A percentile compares a stretch with the other conserved stretches of the same genome.
Conservation (phyloP, 2,888 invertebrate species). For the Willowsia nigromaculata region DNA sequence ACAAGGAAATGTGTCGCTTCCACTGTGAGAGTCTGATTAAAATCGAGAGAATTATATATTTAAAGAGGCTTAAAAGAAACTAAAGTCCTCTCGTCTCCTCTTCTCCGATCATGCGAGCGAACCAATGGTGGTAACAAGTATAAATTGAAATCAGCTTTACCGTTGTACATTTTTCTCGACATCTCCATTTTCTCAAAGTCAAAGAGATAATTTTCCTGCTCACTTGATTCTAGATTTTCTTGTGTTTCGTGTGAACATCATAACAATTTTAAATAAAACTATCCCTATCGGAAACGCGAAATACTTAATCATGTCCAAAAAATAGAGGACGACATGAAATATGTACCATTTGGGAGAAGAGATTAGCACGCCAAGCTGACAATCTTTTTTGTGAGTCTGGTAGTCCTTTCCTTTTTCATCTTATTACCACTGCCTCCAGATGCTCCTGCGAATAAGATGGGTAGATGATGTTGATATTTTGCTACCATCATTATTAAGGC, state of each 20-base stretch:
- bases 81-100: not conserved
- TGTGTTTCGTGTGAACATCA: not conserved
- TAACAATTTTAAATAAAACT: not conserved
- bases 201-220: not conserved
- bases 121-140: not conserved
- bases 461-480: not conserved
- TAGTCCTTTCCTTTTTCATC: constrained; percentile 57
- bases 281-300: constrained; percentile 20
- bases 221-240: not conserved
- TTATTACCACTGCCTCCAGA: constrained; percentile 55
- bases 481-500: not conserved
- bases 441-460: not conserved
- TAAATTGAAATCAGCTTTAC: constrained; percentile 3
- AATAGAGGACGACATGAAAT: constrained; percentile 58
- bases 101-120: not conserved
- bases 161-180: not conserved
- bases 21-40: not conserved
- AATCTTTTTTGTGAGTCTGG: constrained; percentile 41
- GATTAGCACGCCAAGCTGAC: constrained; percentile 67
- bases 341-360: constrained; percentile 64
- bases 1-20: not conserved
- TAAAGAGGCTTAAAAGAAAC: not conserved
- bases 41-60: not conserved
- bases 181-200: not conserved
- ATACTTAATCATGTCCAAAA: constrained; percentile 60